phyloP scores from a whole-genome alignment of 2,113 vertebrate species.

The Aphyosemion australe region DNA sequence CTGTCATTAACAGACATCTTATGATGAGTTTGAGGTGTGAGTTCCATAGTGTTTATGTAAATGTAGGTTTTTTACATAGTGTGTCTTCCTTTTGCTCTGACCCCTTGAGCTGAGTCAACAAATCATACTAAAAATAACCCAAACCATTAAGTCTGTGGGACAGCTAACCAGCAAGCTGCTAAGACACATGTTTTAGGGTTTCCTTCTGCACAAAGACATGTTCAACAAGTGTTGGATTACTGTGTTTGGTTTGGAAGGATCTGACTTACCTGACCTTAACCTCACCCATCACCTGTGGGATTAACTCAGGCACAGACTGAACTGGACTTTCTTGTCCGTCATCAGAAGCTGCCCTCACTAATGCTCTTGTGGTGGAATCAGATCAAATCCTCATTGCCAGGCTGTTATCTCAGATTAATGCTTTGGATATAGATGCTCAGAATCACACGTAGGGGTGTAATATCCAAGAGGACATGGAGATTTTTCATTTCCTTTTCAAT shows the following conservation, averaged over 20 bases:
- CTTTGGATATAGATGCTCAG: conserved; percentile 7
- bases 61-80: too few species aligned
- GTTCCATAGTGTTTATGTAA: too few species aligned
- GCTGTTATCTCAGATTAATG: conserved; percentile 18
- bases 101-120: too few species aligned
- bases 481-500: background rate
- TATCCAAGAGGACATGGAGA: background rate
- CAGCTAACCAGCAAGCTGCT: too few species aligned
- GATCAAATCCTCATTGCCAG: conserved; percentile 21
- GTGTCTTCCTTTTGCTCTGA: too few species aligned
- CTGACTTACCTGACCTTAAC: conserved; percentile 2
- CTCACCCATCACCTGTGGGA: conserved; percentile 7
- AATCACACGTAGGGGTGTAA: background rate
- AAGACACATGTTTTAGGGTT: too few species aligned
- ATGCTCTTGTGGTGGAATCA: conserved; percentile 27
- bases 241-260: background rate
- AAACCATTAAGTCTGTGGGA: too few species aligned
- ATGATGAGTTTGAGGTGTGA: too few species aligned
- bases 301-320: conserved; percentile 13
- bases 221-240: background rate
- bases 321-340: background rate
- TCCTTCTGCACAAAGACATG: too few species aligned
- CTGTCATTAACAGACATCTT: too few species aligned
- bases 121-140: too few species aligned
- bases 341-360: conserved; percentile 7